Evolutionary conservation across 1,140 invertebrate genomes (phyloP), one percentile per base, ranked within the genome.

Genomic region (Brachystomella parvula): DNA sequence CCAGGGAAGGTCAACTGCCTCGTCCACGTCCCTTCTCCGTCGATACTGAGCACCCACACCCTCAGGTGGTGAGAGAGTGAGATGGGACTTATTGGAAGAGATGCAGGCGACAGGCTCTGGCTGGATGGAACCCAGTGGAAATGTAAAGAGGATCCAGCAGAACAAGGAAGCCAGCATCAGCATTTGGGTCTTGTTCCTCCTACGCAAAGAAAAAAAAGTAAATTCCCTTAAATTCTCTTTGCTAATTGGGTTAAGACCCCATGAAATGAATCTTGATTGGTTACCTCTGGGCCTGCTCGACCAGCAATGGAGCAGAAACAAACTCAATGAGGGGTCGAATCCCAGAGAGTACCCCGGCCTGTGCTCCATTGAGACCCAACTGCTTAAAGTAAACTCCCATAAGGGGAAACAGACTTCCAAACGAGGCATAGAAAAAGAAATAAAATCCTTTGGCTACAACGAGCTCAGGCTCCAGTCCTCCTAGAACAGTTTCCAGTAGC

Each of bases 361-460:
- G 94, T 3, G 87, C 88, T 0, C 94, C 89, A 79, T 96, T 96
- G 92, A 98, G 96, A 6, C 94, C 96, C 85, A 98, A 89, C 80
- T 97, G 94, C 78, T 92, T 87, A 98, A 82, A 99, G 79, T 98
- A 99, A 26, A 99, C 92, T 26, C 93, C 96, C 87, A 99, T 92
- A 30, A 99, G 79, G 0, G 96, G 96, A 76, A 98, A 98, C 0
- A 99, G 82, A 0, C 94, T 97, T 3, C 96, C 96, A 75, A 99
- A 99, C 0, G 96, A 96, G 1, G 96, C 94, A 77, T 98, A 99
- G 80, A 98, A 99, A 83, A 98, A 98, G 79, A 99, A 98, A 78
- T 99, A 99, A 78, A 99, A 99, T 1, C 72, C 69, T 69, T 96
- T 96, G 60, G 94, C 92, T 2, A 92, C 89, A 61, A 96, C 82